Evolutionary conservation across 2,797 vertebrate genomes (phyloP).

Genomic region (Taeniopygia guttata): DNA sequence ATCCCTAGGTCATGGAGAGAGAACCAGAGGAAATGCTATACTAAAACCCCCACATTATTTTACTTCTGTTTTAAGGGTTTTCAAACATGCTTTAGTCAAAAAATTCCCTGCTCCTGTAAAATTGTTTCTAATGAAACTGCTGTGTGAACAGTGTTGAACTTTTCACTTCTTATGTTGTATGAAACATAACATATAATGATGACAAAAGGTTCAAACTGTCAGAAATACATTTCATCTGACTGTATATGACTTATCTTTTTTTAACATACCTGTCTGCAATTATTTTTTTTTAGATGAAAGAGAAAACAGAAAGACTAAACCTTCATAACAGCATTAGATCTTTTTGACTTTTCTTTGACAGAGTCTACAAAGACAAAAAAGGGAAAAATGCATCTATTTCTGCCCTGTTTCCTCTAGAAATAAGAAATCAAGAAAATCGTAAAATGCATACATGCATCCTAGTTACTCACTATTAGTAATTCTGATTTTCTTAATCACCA

Average conservation of each 20-base stretch:
- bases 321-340: not conserved
- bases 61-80: not conserved
- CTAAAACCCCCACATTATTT: accelerated
- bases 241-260: not conserved
- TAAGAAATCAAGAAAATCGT: not conserved
- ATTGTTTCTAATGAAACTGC: not conserved
- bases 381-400: not conserved
- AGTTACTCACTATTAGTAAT: not conserved
- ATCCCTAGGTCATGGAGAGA: not conserved
- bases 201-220: not conserved
- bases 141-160: not conserved
- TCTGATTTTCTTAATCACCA: not conserved
- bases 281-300: not conserved
- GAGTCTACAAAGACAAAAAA: not conserved
- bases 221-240: not conserved
- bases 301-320: not conserved
- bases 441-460: not conserved
- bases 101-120: not conserved
- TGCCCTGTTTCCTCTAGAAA: not conserved
- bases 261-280: not conserved
- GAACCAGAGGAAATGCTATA: not conserved
- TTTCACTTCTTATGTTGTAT: too few relatives aligned
- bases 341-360: not conserved
- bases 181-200: not conserved
- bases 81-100: not conserved